Conservation (phyloP, 2,888 invertebrate genomes). For the Xanthia icteritia region DNA sequence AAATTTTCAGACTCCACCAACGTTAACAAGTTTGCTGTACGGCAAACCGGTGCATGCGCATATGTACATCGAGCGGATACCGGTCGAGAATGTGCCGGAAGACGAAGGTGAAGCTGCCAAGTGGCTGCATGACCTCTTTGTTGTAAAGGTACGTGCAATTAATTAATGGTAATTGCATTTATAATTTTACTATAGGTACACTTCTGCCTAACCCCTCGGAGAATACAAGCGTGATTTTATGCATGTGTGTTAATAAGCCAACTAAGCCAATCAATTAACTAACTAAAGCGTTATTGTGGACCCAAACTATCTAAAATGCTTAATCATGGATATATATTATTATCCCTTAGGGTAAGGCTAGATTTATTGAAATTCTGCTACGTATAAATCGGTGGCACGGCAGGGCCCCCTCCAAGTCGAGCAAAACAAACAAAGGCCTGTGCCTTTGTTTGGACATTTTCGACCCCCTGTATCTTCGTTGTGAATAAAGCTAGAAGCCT, state of each 20-base stretch:
- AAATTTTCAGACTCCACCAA: slow-evolving; percentile 91
- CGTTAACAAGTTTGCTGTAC: slow-evolving; percentile 93
- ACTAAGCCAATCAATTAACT: not conserved
- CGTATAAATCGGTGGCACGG: not conserved
- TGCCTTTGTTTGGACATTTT: too few species aligned
- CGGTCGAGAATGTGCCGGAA: slow-evolving; percentile 94
- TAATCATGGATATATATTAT: not conserved
- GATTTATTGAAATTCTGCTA: not conserved
- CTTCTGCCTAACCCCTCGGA: not conserved
- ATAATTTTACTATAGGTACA: not conserved
- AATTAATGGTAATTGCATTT: too few species aligned
- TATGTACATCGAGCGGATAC: slow-evolving; percentile 95
- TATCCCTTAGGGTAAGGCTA: not conserved
- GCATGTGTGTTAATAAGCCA: not conserved
- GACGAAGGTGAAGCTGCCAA: slow-evolving; percentile 93
- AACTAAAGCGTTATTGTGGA: not conserved
- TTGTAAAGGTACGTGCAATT: slow-evolving; percentile 94
- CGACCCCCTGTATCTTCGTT: too few species aligned
- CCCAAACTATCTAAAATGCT: not conserved
- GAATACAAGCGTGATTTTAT: not conserved
- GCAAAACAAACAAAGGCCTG: too few species aligned
- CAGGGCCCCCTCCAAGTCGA: too few species aligned
- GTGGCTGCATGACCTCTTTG: slow-evolving; percentile 96
- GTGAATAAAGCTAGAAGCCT: too few species aligned
- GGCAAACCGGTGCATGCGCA: slow-evolving; percentile 94